Conservation (phyloP, 2,113 vertebrate genomes). For the Pygathrix nemaeus region DNA sequence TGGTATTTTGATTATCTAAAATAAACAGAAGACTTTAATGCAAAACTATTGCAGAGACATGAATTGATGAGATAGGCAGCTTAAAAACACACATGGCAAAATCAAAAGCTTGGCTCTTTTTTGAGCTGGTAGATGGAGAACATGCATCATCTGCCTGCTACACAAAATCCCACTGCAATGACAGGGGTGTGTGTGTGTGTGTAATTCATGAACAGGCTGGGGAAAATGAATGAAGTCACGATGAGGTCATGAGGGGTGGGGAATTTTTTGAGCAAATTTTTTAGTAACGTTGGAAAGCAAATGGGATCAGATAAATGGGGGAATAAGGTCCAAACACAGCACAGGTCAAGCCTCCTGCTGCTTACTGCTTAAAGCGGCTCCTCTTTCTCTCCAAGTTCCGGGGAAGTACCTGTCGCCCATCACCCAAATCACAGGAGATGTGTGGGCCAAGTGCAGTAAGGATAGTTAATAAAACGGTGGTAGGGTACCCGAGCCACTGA, state of each 20-base stretch:
- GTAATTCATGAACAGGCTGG: neutral
- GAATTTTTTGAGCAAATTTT: neutral
- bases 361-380: neutral
- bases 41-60: neutral
- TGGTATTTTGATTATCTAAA: neutral
- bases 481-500: neutral
- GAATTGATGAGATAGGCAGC: neutral
- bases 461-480: too few species aligned
- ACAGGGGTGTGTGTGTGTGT: neutral
- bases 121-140: neutral
- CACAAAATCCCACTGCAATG: neutral
- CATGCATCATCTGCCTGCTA: neutral
- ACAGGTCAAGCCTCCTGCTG: neutral
- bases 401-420: neutral
- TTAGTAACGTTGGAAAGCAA: neutral
- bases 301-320: neutral
- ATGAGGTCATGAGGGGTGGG: neutral
- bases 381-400: neutral
- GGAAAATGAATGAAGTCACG: neutral
- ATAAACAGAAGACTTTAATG: neutral
- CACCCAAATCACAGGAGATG: too few species aligned
- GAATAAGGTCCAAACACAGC: neutral
- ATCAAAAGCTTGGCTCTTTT: neutral
- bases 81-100: neutral
- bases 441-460: too few species aligned